phyloP scores from a whole-genome alignment of 1,140 invertebrate species.

The Drosophila nebulosa region DNA sequence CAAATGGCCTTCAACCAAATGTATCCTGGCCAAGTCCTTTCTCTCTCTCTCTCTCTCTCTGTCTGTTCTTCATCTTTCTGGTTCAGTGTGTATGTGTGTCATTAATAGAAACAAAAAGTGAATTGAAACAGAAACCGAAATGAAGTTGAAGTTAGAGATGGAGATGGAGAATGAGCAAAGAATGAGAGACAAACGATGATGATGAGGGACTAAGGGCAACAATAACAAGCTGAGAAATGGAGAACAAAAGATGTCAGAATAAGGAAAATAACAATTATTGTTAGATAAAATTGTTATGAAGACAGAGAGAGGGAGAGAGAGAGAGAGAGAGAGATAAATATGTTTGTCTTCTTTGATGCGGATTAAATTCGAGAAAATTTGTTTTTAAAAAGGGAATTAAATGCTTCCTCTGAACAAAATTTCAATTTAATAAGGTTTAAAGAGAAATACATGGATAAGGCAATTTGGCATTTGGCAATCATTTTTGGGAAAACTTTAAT shows the following conservation, averaged over 20 bases:
- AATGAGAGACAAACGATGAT: not conserved
- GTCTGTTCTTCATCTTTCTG: not conserved
- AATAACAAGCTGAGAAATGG: conserved; percentile 5
- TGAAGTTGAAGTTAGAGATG: not conserved
- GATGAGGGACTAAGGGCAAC: not conserved
- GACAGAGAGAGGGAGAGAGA: too few species aligned
- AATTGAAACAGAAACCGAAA: conserved; percentile 51
- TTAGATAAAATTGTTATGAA: conserved; percentile 9
- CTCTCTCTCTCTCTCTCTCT: not conserved
- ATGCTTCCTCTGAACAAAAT: too few species aligned
- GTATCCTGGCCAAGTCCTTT: conserved; percentile 26
- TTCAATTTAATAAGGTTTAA: too few species aligned
- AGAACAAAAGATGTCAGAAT: conserved; percentile 48
- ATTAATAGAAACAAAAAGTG: conserved; percentile 57
- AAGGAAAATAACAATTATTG: conserved; percentile 49
- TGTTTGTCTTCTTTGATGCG: conserved; percentile 35
- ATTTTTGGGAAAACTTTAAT: too few species aligned
- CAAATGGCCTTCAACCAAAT: conserved; percentile 36
- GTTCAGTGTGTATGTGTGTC: conserved; percentile 29
- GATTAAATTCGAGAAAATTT: conserved; percentile 37
- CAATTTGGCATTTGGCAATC: too few species aligned
- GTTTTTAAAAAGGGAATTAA: not conserved
- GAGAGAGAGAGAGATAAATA: too few species aligned
- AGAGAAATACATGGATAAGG: too few species aligned
- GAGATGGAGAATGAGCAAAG: conserved; percentile 18